Percentiles rank a stretch among this genome's conserved stretches.
These are phyloP conservation scores for Cherax destructor DNA, from an alignment of 1,140 invertebrate species.

Conservation along the genomic window DNA sequence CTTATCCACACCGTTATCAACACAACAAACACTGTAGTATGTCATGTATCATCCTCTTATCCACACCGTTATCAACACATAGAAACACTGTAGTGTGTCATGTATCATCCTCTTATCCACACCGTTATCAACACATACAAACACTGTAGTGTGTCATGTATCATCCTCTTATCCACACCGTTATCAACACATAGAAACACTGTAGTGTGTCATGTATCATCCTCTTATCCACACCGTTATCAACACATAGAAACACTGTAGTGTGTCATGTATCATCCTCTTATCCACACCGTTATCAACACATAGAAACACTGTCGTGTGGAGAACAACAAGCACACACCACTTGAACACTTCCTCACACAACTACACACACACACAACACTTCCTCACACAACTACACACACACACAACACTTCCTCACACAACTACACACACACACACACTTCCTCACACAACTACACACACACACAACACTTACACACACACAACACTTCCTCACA, in stretches of 20 bases:
- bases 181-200: constrained; percentile 1
- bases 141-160: neutral
- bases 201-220: neutral
- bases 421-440: neutral
- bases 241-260: neutral
- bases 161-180: neutral
- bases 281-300: neutral
- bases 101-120: neutral
- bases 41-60: neutral
- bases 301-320: neutral
- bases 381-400: no score
- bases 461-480: neutral
- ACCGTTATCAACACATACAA: neutral
- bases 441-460: no score
- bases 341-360: no score
- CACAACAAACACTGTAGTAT: neutral
- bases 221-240: neutral
- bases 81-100: neutral
- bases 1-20: neutral
- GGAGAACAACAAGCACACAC: neutral
- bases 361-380: no score
- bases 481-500: no score
- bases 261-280: constrained; percentile 4
- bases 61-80: neutral
- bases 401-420: no score